A percentile compares a stretch with the other conserved stretches of the same genome.
These are phyloP conservation scores for Drosophila watanabei DNA, from an alignment of 1,140 invertebrate genomes.

Conservation along the genomic window DNA sequence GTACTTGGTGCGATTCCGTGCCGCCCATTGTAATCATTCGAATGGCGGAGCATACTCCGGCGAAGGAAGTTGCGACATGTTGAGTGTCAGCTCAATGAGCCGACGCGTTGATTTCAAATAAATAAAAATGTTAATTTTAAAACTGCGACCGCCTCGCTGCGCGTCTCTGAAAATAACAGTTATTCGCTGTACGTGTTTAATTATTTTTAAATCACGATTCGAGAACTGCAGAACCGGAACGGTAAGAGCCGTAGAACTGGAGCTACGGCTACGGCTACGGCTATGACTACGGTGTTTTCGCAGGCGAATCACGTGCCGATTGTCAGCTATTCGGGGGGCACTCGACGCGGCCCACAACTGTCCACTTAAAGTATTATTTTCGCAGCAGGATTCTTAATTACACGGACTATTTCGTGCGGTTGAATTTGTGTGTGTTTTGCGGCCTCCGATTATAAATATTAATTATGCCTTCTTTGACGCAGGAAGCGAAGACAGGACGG, in stretches of 20 bases:
- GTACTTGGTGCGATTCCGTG: constrained; percentile 92
- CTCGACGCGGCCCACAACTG: constrained; percentile 61
- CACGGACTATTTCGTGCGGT: constrained; percentile 46
- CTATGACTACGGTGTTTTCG: constrained; percentile 30
- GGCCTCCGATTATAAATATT: constrained; percentile 55
- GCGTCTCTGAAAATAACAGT: constrained; percentile 74
- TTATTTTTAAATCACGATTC: constrained; percentile 81
- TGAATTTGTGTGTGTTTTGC: constrained; percentile 26
- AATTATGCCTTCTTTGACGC: constrained; percentile 47
- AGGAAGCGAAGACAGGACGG: constrained; percentile 2
- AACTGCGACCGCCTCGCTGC: constrained; percentile 40
- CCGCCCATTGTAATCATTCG: constrained; percentile 91
- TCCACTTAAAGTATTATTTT: constrained; percentile 82
- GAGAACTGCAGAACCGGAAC: constrained; percentile 8
- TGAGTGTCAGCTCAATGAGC: constrained; percentile 70
- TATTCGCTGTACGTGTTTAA: constrained; percentile 83
- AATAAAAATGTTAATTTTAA: constrained; percentile 84
- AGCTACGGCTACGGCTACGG: neutral
- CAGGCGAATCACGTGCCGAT: constrained; percentile 77
- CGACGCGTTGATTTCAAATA: constrained; percentile 74
- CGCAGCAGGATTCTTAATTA: constrained; percentile 75
- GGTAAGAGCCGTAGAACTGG: neutral
- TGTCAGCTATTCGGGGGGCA: constrained; percentile 71
- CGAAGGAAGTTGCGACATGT: constrained; percentile 32
- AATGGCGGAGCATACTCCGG: constrained; percentile 37